Conservation (phyloP, 2,797 vertebrate genomes). For the Gymnopithys bicolor region DNA sequence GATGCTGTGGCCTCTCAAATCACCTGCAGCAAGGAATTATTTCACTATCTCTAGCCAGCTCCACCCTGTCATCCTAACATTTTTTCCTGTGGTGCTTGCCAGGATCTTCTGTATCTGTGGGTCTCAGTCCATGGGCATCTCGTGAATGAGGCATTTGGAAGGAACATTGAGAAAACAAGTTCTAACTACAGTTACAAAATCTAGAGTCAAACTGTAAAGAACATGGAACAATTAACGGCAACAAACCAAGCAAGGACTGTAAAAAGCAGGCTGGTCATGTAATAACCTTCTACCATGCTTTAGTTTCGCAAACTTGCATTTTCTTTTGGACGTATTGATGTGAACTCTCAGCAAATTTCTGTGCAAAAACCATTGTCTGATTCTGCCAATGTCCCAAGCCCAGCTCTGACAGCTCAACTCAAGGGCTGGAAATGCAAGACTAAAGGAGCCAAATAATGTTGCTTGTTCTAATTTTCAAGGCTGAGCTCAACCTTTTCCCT, state of each 20-base stretch:
- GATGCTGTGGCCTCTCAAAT: not conserved
- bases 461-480: not conserved
- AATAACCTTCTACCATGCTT: not conserved
- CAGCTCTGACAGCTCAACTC: not conserved
- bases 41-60: not conserved
- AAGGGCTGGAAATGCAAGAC: not conserved
- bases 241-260: not conserved
- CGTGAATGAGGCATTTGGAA: not conserved
- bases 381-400: not conserved
- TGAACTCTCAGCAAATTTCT: not conserved
- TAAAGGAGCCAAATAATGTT: not conserved
- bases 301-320: not conserved
- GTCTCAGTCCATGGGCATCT: not conserved
- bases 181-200: not conserved
- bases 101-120: not conserved
- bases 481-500: not conserved
- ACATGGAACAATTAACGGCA: not conserved
- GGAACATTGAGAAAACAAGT: not conserved
- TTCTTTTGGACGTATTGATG: not conserved
- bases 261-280: not conserved
- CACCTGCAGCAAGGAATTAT: not conserved
- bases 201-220: not conserved
- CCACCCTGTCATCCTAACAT: not conserved
- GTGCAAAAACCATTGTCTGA: not conserved
- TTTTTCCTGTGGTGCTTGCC: not conserved